phyloP scores from a whole-genome alignment of 2,797 vertebrate species.

The Myripristis murdjan region DNA sequence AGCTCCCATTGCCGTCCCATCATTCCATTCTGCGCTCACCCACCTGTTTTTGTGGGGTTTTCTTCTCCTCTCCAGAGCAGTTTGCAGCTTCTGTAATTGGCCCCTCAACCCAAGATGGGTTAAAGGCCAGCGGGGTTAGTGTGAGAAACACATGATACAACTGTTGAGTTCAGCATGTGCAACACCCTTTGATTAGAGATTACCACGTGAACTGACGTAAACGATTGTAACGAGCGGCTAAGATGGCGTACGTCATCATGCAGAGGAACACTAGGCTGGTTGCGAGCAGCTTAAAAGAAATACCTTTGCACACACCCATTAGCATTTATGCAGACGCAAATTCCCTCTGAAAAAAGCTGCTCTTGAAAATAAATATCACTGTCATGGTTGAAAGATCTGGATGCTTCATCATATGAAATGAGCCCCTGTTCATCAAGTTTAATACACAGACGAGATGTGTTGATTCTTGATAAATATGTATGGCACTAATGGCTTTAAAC shows the following conservation, averaged over 20 bases:
- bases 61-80: slow-evolving; percentile 55
- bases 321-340: not conserved
- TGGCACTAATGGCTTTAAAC: slow-evolving; percentile 59
- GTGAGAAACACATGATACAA: slow-evolving; percentile 24
- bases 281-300: slow-evolving; percentile 40
- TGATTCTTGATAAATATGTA: slow-evolving; percentile 70
- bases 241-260: slow-evolving; percentile 52
- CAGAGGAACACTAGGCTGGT: slow-evolving; percentile 23
- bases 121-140: slow-evolving; percentile 42
- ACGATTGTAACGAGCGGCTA: slow-evolving; percentile 65
- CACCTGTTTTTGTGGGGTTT: slow-evolving; percentile 71
- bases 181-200: slow-evolving; percentile 63
- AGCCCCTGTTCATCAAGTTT: slow-evolving; percentile 63
- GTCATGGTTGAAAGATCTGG: slow-evolving; percentile 52
- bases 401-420: slow-evolving; percentile 49
- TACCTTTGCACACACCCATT: not conserved
- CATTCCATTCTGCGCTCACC: slow-evolving; percentile 76
- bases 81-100: slow-evolving; percentile 65
- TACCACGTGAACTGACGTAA: slow-evolving; percentile 73
- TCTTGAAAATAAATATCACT: slow-evolving; percentile 57
- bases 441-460: slow-evolving; percentile 45
- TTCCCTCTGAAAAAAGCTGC: slow-evolving; percentile 43
- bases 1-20: slow-evolving; percentile 77
- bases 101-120: slow-evolving; percentile 27
- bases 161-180: slow-evolving; percentile 46